These are phyloP conservation scores for Oscheius sp. DNA, from an alignment of 2,888 invertebrate genomes.

Conservation along the genomic window DNA sequence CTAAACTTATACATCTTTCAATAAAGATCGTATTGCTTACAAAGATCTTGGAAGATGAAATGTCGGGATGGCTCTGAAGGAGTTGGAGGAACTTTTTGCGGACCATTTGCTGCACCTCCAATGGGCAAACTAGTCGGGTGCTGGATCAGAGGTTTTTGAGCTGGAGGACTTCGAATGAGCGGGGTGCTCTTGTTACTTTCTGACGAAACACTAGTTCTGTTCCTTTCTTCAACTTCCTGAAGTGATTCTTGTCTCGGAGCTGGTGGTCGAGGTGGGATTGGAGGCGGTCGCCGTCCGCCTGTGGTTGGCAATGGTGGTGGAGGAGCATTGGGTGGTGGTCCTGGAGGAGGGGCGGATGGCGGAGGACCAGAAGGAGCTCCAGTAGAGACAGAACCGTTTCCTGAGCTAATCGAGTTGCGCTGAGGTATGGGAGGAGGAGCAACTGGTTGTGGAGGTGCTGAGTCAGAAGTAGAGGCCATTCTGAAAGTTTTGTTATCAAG, in stretches of 20 bases:
- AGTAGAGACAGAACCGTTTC: neutral
- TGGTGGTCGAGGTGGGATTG: constrained; percentile 47
- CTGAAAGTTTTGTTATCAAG: neutral
- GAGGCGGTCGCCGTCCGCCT: constrained; percentile 40
- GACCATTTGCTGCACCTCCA: constrained; percentile 41
- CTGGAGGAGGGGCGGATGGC: constrained; percentile 35
- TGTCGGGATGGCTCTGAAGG: constrained; percentile 59
- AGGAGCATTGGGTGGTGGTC: constrained; percentile 36
- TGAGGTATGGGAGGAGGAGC: constrained; percentile 49
- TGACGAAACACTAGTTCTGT: neutral
- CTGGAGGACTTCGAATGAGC: neutral
- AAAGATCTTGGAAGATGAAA: constrained; percentile 68
- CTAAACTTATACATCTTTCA: constrained; percentile 38
- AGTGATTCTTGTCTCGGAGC: constrained; percentile 28
- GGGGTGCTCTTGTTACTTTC: constrained; percentile 9
- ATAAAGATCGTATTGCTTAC: constrained; percentile 43
- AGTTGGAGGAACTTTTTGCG: constrained; percentile 50
- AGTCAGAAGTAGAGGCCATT: constrained; percentile 17
- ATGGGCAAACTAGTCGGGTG: constrained; percentile 47
- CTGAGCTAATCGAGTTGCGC: neutral
- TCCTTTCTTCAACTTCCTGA: neutral
- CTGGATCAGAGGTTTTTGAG: neutral
- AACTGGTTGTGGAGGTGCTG: constrained; percentile 34
- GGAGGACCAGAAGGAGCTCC: constrained; percentile 40
- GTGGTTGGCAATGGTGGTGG: constrained; percentile 29